Base-by-base conservation (phyloP, 2,888 invertebrate genomes). In the Adelognathus sp. region DNA sequence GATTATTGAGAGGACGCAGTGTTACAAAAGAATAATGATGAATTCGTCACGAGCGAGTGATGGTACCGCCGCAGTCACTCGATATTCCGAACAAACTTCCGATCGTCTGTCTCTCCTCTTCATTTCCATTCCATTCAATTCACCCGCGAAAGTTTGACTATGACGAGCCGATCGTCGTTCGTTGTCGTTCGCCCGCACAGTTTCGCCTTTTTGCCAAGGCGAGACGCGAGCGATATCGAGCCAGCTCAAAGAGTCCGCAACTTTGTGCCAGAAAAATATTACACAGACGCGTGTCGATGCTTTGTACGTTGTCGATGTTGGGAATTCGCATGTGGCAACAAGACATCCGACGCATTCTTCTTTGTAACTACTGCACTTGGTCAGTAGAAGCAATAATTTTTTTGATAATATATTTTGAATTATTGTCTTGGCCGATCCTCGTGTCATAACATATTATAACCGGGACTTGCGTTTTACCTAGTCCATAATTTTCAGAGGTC, bases 41-140 rank as follows among this genome's bases (percentile, higher is more conserved):
- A 67, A 54, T 67, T 54, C 54, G 39, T 54, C n/a, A 5, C 29
- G 14, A 41, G 29, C 39, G 16, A 54, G 39, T 41, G 67, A 39
- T 54, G 31, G 18, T 18, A 27, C 31, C 4, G 24, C 24, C 16
- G 27, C 67, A n/a, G 27, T 54, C 39, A 54, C 52, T 67, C 67
- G 54, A 67, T 67, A 67, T 67, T 67, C 67, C 67, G 67, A 67
- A 39, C 29, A 18, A 39, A 27, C 41, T 67, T 67, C 11, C 14
- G 52, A 54, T 54, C 27, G 66, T 36, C 18, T 52, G 31, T 50
- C 50, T 64, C 46, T 64, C 33, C 36, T 61, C 3, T 41, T 16
- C n/a, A n/a, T n/a, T n/a, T n/a, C n/a, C n/a, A n/a, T n/a, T n/a
- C n/a, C n/a, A n/a, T n/a, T n/a, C n/a, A n/a, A 16, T 16, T 4